Base-by-base conservation (phyloP, 1,140 invertebrate species). In the Procambarus clarkii region DNA sequence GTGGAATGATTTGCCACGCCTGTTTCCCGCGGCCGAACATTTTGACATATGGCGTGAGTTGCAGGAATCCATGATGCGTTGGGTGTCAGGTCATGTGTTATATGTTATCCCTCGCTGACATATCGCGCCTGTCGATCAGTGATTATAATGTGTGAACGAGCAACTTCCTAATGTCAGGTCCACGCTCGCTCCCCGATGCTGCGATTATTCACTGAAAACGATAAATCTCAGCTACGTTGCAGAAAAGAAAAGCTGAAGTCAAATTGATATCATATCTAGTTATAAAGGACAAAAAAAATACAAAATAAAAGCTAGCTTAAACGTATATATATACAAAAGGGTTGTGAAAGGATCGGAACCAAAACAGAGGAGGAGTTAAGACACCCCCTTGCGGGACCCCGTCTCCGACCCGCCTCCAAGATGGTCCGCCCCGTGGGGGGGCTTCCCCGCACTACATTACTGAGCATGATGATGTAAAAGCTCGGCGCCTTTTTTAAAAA, bases 101-200 rank as follows among this genome's bases (percentile, higher is more conserved):
- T 91, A 85, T 85, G 89, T 91, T 91, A 91, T 91, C 89, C 80
- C 82, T 91, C 76, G 74, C 89, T 69, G 89, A 85, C 81, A 58
- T 91, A 91, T 91, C 89, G 46, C 45, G 74, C 80, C 89, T 91
- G 89, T 91, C 89, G 69, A 91, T 91, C 89, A 78, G 89, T 91
- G 89, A 91, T 91, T 91, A 91, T 91, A 91, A 91, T 91, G 89
- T 91, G 89, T 91, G 89, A 91, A 91, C 89, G 60, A 91, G 89
- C 89, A 91, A 91, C 89, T 91, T 91, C 89, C 82, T 85, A 91
- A 83, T 71, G 81, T 79, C 76, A 50, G 50, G 80, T 82, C 80
- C 50, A 8, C 18, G 50, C 60, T 34, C 24, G 50, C 1, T n/a
- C 54, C 80, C 50, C 34, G 80, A 82, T 79, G 76, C n/a, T 77